Conservation (phyloP, 2,113 vertebrate species). For the Plectropomus leopardus region DNA sequence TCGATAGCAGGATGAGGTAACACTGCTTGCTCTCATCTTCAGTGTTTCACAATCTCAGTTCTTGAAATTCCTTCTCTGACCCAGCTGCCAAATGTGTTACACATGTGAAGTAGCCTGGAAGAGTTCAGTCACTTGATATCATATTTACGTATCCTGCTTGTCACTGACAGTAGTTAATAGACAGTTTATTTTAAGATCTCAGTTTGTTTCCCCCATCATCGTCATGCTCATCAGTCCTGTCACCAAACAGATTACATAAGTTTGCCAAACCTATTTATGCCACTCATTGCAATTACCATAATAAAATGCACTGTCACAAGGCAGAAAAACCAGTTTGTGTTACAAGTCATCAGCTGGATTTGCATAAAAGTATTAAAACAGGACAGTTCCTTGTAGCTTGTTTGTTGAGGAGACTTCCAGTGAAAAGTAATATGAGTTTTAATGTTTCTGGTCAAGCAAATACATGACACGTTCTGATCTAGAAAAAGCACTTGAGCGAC, state of each 20-base stretch:
- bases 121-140: background rate
- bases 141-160: background rate
- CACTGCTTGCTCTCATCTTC: background rate
- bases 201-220: background rate
- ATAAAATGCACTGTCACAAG: background rate
- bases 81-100: background rate
- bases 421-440: background rate
- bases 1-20: background rate
- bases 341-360: background rate
- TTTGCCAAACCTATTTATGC: background rate
- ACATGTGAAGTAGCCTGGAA: background rate
- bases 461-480: background rate
- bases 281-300: background rate
- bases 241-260: background rate
- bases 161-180: background rate
- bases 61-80: slow-evolving; percentile 14
- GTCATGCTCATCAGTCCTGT: background rate
- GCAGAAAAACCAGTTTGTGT: slow-evolving; percentile 16
- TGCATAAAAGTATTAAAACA: background rate
- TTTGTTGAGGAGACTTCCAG: background rate
- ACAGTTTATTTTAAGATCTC: background rate
- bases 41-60: slow-evolving; percentile 4
- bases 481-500: background rate
- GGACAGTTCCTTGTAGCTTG: background rate
- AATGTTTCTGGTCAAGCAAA: background rate